These are phyloP conservation scores for Bombus pascuorum DNA, from an alignment of 1,140 invertebrate genomes.

Conservation along the genomic window DNA sequence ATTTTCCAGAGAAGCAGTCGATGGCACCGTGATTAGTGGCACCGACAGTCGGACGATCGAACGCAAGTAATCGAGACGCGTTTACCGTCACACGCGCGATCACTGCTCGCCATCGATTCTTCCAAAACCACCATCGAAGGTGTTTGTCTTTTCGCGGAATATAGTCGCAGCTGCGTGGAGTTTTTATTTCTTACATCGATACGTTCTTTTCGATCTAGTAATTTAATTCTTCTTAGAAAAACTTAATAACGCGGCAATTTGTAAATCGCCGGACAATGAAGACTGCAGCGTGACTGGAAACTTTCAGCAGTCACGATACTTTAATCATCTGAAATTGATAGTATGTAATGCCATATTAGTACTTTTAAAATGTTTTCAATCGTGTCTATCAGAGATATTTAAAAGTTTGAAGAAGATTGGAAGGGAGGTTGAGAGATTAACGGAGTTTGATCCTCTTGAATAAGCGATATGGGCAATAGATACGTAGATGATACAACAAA, in stretches of 20 bases:
- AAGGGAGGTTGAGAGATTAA: neutral
- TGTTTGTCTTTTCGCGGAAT: neutral
- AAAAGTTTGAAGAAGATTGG: neutral
- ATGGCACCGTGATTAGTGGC: conserved; percentile 25
- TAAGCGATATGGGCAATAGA: neutral
- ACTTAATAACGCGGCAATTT: neutral
- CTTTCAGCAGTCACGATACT: neutral
- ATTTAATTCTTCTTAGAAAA: neutral
- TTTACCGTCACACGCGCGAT: neutral
- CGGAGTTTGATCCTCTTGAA: neutral
- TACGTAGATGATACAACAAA: neutral
- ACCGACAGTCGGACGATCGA: neutral
- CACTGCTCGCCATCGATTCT: too few relatives aligned
- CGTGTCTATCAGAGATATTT: neutral
- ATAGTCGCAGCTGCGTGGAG: neutral
- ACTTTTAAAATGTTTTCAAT: neutral
- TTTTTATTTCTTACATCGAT: neutral
- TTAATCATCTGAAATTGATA: neutral
- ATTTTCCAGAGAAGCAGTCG: conserved; percentile 23
- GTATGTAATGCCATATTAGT: neutral
- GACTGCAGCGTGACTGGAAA: neutral
- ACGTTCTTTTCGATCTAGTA: neutral
- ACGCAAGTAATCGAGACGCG: conserved; percentile 4
- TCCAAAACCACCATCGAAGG: neutral
- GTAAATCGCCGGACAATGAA: neutral